Evolutionary conservation across 2,797 vertebrate species (phyloP), one percentile per base, ranked within the genome.

Genomic region (Cryptoprocta ferox): DNA sequence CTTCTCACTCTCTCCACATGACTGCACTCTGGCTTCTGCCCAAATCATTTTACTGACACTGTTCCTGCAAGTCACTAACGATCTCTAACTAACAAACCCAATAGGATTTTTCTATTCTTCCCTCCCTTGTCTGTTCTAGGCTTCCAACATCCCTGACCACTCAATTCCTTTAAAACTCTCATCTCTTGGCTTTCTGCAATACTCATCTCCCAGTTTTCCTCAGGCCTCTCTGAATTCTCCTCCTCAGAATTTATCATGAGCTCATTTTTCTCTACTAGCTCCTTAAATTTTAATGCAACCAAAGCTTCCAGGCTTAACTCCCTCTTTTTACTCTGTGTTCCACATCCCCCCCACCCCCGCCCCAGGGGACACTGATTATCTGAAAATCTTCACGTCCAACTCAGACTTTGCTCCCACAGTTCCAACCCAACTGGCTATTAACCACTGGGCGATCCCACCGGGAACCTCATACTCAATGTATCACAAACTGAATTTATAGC

Each of bases 41-140:
- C 90, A 96, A 84, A 80, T 48, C 79, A 84, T 93, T 84, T 80
- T 63, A 71, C 18, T 76, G 65, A 82, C 68, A 92, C 5, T 90
- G 32, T 63, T 88, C 87, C 50, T 15, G 63, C 80, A 71, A 84
- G 90, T 90, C 91, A 94, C 92, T 59, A 96, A 91, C 50, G 59
- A 97, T 65, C 80, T 84, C 86, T 78, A 90, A 68, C 88, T 63
- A 95, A 28, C 83, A 95, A 92, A 80, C 48, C 37, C 83, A 94
- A 45, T 0, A 73, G 61, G 75, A 86, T 39, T 71, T 70, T 88
- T 89, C 71, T 68, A 14, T 70, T 87, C 59, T 88, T 91, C 91
- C 53, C 85, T 92, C 88, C 63, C 18, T 78, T 66, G 39, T 94
- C 73, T 70, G 59, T 91, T 92, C 39, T 79, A 78, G 56, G 76